These are phyloP conservation scores for Leptinotarsa juncta DNA, from an alignment of 2,888 invertebrate genomes.

Conservation along the genomic window DNA sequence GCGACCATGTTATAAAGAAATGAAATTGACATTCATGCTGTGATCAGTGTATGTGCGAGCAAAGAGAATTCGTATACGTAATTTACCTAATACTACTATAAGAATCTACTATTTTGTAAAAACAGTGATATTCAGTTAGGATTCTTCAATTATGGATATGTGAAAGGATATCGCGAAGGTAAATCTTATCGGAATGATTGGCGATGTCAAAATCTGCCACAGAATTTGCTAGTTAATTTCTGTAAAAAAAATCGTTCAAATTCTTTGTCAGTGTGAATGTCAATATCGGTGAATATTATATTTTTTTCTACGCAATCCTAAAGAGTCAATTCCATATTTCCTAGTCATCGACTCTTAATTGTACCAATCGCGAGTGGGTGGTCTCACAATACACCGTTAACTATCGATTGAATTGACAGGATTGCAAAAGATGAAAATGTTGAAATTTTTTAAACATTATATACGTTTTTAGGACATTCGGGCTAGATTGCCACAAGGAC, in stretches of 20 bases:
- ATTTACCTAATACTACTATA: neutral
- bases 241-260: conserved; percentile 49
- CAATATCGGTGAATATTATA: conserved; percentile 39
- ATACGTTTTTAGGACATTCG: conserved; percentile 50
- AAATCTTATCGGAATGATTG: conserved; percentile 40
- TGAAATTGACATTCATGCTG: conserved; percentile 43
- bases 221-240: conserved; percentile 45
- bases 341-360: conserved; percentile 23
- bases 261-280: conserved; percentile 54
- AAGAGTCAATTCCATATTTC: conserved; percentile 23
- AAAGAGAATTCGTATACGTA: conserved; percentile 29
- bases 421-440: conserved; percentile 40
- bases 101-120: neutral
- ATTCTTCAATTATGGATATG: conserved; percentile 50
- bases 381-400: conserved; percentile 38
- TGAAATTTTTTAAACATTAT: conserved; percentile 40
- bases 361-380: conserved; percentile 39
- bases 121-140: neutral
- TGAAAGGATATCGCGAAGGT: conserved; percentile 50
- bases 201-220: conserved; percentile 45
- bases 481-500: conserved; percentile 54
- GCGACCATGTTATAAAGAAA: neutral
- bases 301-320: conserved; percentile 27
- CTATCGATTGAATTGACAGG: conserved; percentile 47
- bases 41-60: conserved; percentile 60